Evolutionary conservation across 2,888 invertebrate species (phyloP).

Genomic region (Hemistola chrysoprasaria): DNA sequence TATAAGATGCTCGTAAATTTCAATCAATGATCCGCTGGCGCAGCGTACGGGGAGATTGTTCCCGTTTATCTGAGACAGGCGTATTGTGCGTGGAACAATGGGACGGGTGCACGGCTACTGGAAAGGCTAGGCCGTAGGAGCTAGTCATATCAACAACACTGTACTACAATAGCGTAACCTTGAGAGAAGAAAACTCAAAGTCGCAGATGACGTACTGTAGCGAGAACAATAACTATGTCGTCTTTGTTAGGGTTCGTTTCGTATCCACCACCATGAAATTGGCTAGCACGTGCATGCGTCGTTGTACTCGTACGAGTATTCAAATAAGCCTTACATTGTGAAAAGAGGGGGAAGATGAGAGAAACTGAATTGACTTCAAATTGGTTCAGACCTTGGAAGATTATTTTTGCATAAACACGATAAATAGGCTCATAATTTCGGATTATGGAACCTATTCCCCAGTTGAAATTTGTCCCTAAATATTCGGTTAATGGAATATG

Average conservation of each 20-base stretch:
- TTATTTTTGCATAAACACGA: conserved; percentile 25
- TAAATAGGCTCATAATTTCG: conserved; percentile 24
- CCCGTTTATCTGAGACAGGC: conserved; percentile 42
- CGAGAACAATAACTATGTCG: conserved; percentile 57
- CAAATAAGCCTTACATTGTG: conserved; percentile 23
- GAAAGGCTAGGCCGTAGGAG: conserved; percentile 41
- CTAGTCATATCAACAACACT: conserved; percentile 34
- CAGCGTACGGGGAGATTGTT: conserved; percentile 41
- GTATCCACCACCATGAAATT: conserved; percentile 42
- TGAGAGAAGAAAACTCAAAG: conserved; percentile 49
- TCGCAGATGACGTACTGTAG: conserved; percentile 45
- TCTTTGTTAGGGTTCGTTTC: conserved; percentile 58
- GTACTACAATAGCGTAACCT: conserved; percentile 46
- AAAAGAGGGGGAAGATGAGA: conserved; percentile 10
- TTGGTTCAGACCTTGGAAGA: conserved; percentile 20
- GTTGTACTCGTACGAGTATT: conserved; percentile 22
- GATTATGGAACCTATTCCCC: conserved; percentile 28
- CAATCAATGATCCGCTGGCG: conserved; percentile 34
- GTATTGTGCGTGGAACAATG: conserved; percentile 56
- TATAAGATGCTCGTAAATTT: conserved; percentile 39
- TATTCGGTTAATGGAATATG: conserved; percentile 32
- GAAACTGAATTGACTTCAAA: conserved; percentile 17
- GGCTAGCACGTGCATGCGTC: conserved; percentile 48
- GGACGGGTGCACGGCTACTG: conserved; percentile 40
- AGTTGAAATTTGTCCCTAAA: conserved; percentile 31